These are phyloP conservation scores for Capricornis sumatraensis DNA, from an alignment of 2,113 vertebrate genomes.

Conservation along the genomic window DNA sequence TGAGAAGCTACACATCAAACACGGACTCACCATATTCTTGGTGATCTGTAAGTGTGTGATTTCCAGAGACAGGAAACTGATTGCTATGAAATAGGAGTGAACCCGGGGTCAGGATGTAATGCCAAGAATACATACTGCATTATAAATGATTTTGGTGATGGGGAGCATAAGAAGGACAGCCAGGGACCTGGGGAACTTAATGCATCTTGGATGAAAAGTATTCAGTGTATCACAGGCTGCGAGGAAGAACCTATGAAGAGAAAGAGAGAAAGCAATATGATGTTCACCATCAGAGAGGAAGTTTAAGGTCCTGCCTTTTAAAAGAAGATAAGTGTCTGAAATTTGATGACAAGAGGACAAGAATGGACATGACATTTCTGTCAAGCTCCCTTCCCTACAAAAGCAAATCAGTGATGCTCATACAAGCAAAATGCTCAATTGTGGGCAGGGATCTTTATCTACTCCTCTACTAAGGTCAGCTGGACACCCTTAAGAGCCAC, in stretches of 20 bases:
- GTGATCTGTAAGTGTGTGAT: fast-evolving
- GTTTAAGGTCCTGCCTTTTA: background rate
- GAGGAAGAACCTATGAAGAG: background rate
- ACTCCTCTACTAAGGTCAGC: background rate
- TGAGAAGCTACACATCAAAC: background rate
- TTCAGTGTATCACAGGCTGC: fast-evolving
- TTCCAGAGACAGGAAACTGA: background rate
- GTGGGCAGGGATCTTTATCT: too few relatives aligned
- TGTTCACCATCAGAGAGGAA: too few relatives aligned
- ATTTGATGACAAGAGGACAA: background rate
- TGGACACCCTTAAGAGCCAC: background rate
- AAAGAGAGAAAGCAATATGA: background rate
- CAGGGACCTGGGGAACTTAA: too few relatives aligned
- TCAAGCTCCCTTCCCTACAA: background rate
- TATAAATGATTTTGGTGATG: background rate
- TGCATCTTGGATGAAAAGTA: background rate
- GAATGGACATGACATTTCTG: background rate
- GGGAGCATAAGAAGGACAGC: background rate
- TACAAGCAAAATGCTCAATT: background rate
- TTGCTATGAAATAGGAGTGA: background rate
- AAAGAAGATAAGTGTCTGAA: background rate
- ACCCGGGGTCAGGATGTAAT: background rate
- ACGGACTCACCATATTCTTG: background rate
- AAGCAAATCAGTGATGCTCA: background rate
- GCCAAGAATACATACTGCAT: fast-evolving